phyloP scores from a whole-genome alignment of 2,113 vertebrate species.

The Stigmatopora nigra region DNA sequence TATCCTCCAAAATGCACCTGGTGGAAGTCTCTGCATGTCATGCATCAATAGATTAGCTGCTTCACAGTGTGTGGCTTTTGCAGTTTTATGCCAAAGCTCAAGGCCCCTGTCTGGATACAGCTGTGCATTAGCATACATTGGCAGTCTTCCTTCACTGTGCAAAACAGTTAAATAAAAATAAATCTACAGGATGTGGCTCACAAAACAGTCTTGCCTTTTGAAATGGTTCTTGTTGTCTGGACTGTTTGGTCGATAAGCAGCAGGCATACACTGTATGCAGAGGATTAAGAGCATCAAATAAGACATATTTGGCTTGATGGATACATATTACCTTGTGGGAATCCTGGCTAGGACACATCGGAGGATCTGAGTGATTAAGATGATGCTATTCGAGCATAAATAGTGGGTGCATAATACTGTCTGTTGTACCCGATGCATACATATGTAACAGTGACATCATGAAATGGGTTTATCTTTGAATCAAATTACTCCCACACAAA shows the following conservation, averaged over 20 bases:
- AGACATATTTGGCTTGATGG: constrained; percentile 41
- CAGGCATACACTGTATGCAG: constrained; percentile 43
- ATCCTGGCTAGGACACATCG: constrained; percentile 46
- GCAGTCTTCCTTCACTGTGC: constrained; percentile 32
- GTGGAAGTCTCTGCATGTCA: constrained; percentile 22
- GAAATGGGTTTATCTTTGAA: constrained; percentile 30
- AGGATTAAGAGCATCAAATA: constrained; percentile 57
- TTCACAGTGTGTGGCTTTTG: constrained; percentile 27
- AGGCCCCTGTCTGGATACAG: constrained; percentile 33
- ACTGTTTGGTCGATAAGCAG: constrained; percentile 59
- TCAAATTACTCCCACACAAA: constrained; percentile 13
- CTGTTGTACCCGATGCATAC: constrained; percentile 16
- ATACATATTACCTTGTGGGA: constrained; percentile 53
- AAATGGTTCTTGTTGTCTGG: constrained; percentile 41
- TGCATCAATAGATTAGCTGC: constrained; percentile 20
- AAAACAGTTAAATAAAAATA: constrained; percentile 40
- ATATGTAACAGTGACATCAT: constrained; percentile 16
- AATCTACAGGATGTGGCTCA: constrained; percentile 26
- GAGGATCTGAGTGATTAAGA: constrained; percentile 41
- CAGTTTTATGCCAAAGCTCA: background rate
- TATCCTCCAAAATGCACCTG: constrained; percentile 25
- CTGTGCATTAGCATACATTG: constrained; percentile 53
- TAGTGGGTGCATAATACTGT: constrained; percentile 9
- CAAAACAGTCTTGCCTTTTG: constrained; percentile 40
- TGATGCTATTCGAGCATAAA: constrained; percentile 36